A percentile compares a stretch with the other conserved stretches of the same genome.
phyloP scores from a whole-genome alignment of 37 sponge, comb jelly and placozoan genomes.

The Crambe crambe region DNA sequence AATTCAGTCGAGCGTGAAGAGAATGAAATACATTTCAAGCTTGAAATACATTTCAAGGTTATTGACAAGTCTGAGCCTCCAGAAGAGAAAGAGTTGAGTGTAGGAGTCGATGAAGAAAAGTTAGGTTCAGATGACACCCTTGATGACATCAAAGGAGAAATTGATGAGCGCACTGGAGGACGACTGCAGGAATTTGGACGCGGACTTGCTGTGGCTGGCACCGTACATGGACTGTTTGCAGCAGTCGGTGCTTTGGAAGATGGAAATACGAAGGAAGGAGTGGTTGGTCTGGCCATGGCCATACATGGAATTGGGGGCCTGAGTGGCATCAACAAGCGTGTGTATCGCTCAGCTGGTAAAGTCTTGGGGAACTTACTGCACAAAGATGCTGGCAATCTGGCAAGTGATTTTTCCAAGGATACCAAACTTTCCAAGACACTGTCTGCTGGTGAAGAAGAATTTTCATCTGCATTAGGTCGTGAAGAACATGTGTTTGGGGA shows the following conservation, averaged over 20 bases:
- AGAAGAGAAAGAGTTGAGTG: not conserved
- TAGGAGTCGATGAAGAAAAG: not conserved
- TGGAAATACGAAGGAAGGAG: not conserved
- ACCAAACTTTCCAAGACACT: not conserved
- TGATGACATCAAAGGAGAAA: not conserved
- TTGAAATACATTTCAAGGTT: no score
- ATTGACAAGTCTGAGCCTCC: not conserved
- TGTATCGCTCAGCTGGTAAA: conserved; percentile 2
- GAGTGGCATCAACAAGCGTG: not conserved
- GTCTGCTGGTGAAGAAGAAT: not conserved
- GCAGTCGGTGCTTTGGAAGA: not conserved
- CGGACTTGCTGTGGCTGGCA: not conserved
- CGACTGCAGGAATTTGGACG: not conserved
- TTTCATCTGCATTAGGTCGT: not conserved
- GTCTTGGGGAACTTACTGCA: not conserved
- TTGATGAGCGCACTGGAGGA: not conserved
- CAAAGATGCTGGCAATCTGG: not conserved
- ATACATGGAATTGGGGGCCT: not conserved
- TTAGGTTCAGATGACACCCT: not conserved
- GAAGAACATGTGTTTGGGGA: not conserved
- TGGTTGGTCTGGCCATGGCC: not conserved
- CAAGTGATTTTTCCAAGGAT: not conserved
- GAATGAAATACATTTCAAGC: not conserved
- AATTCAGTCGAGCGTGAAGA: not conserved
- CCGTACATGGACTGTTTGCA: not conserved